Percentiles rank a stretch among this genome's conserved stretches.
Evolutionary conservation across 92 coral and sea anemone species (phyloP).

Genomic region (Epizoanthus ramosus): DNA sequence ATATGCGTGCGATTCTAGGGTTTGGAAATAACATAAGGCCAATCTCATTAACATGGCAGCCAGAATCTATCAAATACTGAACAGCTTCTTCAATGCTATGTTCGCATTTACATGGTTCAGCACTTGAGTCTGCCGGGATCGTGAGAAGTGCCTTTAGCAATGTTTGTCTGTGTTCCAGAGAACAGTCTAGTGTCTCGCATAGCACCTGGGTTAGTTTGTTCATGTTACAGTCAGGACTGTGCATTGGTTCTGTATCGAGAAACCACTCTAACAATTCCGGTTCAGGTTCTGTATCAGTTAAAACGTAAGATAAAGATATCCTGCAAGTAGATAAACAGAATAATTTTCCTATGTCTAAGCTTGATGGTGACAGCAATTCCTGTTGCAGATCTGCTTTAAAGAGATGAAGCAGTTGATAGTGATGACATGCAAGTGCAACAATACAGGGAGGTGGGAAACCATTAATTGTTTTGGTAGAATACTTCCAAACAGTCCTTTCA

Average conservation of each 20-base stretch:
- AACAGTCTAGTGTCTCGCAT: background rate
- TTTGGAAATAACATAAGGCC: background rate
- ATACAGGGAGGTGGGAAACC: conserved; percentile 2
- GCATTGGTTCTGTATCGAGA: background rate
- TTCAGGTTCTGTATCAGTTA: background rate
- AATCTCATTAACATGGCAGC: background rate
- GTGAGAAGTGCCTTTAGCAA: background rate
- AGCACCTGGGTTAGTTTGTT: conserved; percentile 1
- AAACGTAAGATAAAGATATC: background rate
- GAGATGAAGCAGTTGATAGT: background rate
- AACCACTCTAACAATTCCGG: no score
- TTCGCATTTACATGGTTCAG: background rate
- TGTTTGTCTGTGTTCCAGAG: background rate
- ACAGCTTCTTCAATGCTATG: conserved; percentile 7
- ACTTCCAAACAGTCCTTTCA: background rate
- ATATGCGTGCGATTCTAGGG: background rate
- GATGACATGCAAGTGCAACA: background rate
- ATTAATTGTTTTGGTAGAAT: background rate
- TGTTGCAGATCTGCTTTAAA: background rate
- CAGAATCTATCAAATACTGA: background rate
- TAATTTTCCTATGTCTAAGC: background rate
- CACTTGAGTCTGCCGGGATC: no score
- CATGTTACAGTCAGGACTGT: background rate
- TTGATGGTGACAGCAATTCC: background rate
- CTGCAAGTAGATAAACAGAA: background rate